Evolutionary conservation across 1,140 invertebrate species (phyloP), one percentile per base, ranked within the genome.

Genomic region (Nomia melanderi): DNA sequence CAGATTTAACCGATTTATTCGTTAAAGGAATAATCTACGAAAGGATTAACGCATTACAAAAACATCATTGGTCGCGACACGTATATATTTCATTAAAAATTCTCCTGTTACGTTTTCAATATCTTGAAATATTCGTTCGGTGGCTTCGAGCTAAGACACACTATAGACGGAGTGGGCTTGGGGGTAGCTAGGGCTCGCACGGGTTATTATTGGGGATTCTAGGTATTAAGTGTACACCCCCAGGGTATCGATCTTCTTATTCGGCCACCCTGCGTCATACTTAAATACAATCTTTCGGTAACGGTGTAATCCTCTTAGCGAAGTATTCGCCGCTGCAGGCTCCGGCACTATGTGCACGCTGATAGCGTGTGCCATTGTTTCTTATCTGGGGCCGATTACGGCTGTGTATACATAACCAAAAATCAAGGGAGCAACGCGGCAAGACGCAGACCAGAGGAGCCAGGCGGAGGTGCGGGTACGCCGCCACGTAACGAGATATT

Each of bases 211-310:
- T 85, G 74, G 78, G 78, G 75, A 81, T 84, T 72, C 74, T 17
- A 50, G 74, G 76, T 69, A 83, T 83, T 83, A 83, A 82, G 54
- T 47, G 80, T 67, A 77, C 54, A 72, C 59, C 74, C 53, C 67
- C 54, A 70, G 44, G 78, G 66, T 84, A 85, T 85, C 75, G 83
- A 85, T 85, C 83, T 84, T 83, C 79, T 75, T 79, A 79, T 79
- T 74, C 70, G 56, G 50, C 50, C 64, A 25, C 64, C 47, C 76
- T 62, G 65, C 69, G 69, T 82, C 75, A 78, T 82, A 82, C 79
- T 78, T 83, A 83, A 82, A 83, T 82, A 79, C 69, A 83, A 83
- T 83, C 82, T 83, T 82, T 78, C 76, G 75, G 64, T 44, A 44
- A 53, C 44, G 33, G 53, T 64, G 81, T 83, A 83, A 83, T 83